Percentiles rank a stretch among this genome's conserved stretches.
These are phyloP conservation scores for Prunella himalayana DNA, from an alignment of 2,113 vertebrate genomes.

Conservation along the genomic window DNA sequence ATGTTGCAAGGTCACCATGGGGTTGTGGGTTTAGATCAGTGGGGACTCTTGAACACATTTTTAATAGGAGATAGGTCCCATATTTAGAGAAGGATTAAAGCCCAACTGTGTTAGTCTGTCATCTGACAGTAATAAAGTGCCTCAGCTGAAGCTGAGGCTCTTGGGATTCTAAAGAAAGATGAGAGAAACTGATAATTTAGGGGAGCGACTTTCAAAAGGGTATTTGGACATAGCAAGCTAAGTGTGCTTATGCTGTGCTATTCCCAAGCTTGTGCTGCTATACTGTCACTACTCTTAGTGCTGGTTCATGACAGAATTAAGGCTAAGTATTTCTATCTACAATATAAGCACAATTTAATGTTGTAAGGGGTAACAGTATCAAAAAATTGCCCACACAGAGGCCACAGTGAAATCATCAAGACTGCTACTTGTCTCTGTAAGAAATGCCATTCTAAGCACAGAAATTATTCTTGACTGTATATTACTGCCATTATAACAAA, in stretches of 20 bases:
- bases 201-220: not conserved
- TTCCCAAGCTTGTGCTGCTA: not conserved
- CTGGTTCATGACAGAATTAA: not conserved
- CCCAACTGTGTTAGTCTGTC: not conserved
- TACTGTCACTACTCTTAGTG: not conserved
- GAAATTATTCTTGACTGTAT: not conserved
- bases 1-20: accelerated
- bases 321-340: not conserved
- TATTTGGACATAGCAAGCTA: not conserved
- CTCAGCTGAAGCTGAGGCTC: not conserved
- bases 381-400: not conserved
- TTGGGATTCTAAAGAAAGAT: not conserved
- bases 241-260: not conserved
- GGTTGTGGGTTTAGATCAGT: not conserved
- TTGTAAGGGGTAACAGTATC: not conserved
- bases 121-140: not conserved
- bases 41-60: not conserved
- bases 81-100: not conserved
- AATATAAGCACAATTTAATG: not conserved
- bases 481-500: not conserved
- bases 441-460: not conserved
- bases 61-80: not conserved
- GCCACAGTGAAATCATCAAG: not conserved
- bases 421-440: not conserved
- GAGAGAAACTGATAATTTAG: not conserved